A percentile compares a stretch with the other conserved stretches of the same genome.
Conservation (phyloP, 2,797 vertebrate species). For the Salarias fasciatus region DNA sequence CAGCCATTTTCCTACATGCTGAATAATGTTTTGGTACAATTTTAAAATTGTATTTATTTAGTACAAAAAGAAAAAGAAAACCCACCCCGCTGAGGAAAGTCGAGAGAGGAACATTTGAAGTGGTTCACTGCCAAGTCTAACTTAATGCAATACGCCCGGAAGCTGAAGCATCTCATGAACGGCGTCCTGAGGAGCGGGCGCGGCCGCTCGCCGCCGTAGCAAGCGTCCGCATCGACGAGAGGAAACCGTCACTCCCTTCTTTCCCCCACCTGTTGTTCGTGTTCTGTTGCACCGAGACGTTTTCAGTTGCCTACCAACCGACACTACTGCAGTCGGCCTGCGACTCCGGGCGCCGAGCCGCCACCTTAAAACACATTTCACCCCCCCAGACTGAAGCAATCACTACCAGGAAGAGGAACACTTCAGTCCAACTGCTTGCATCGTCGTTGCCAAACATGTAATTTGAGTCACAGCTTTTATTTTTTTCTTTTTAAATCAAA, state of each 20-base stretch:
- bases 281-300: conserved; percentile 22
- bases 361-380: conserved; percentile 38
- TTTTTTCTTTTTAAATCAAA: conserved; percentile 85
- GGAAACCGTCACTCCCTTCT: conserved; percentile 67
- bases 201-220: conserved; percentile 71
- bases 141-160: conserved; percentile 89
- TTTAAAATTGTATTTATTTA: conserved; percentile 97
- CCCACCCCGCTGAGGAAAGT: conserved; percentile 73
- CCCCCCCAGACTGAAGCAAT: conserved; percentile 43
- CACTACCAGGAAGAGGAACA: conserved; percentile 67
- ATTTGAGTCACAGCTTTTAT: conserved; percentile 86
- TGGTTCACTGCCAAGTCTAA: conserved; percentile 99
- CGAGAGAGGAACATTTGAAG: conserved; percentile 90
- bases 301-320: conserved; percentile 73
- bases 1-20: conserved; percentile 96
- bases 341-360: conserved; percentile 67
- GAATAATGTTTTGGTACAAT: conserved; percentile 93
- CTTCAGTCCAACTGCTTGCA: conserved; percentile 65
- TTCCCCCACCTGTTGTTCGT: conserved; percentile 74
- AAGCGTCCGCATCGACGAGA: conserved; percentile 68
- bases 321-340: conserved; percentile 67
- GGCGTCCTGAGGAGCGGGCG: conserved; percentile 46
- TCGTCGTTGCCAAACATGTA: conserved; percentile 87
- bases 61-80: too few relatives aligned
- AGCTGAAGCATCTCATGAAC: conserved; percentile 81